phyloP scores from a whole-genome alignment of 1,140 invertebrate species.

The Thereuonema tuberculata region DNA sequence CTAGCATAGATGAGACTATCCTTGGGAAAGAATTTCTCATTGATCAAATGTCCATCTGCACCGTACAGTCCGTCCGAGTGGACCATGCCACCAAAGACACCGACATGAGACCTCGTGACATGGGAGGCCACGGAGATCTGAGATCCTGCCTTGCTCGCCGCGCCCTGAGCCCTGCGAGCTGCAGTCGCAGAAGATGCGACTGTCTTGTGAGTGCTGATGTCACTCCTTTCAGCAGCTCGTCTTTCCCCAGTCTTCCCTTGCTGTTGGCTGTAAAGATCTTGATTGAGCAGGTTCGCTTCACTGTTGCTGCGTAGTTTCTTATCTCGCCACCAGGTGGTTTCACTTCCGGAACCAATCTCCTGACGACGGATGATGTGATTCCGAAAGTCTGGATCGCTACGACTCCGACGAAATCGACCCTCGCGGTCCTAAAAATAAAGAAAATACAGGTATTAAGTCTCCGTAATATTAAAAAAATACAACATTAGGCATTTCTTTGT shows the following conservation, averaged over 20 bases:
- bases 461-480: no score
- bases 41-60: slow-evolving; percentile 14
- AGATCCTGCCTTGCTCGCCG: slow-evolving; percentile 19
- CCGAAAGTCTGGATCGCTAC: slow-evolving; percentile 63
- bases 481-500: no score
- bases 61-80: slow-evolving; percentile 13
- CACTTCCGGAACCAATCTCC: slow-evolving; percentile 14
- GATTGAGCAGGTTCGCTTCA: slow-evolving; percentile 56
- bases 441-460: no score
- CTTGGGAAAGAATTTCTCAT: slow-evolving; percentile 20
- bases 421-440: not conserved
- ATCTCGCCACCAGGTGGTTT: slow-evolving; percentile 10
- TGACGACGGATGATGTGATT: slow-evolving; percentile 22
- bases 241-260: no score
- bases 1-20: slow-evolving; percentile 1
- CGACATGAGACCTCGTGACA: slow-evolving; percentile 5
- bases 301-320: slow-evolving; percentile 32
- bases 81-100: slow-evolving; percentile 3
- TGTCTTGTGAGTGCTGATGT: no score
- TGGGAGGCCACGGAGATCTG: slow-evolving; percentile 20
- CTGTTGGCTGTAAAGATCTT: slow-evolving; percentile 25
- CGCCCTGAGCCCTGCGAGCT: slow-evolving; percentile 7
- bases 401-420: slow-evolving; percentile 18
- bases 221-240: no score
- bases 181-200: no score